Evolutionary conservation across 2,888 invertebrate genomes (phyloP), one percentile per base, ranked within the genome.

Genomic region (Selenia dentaria): DNA sequence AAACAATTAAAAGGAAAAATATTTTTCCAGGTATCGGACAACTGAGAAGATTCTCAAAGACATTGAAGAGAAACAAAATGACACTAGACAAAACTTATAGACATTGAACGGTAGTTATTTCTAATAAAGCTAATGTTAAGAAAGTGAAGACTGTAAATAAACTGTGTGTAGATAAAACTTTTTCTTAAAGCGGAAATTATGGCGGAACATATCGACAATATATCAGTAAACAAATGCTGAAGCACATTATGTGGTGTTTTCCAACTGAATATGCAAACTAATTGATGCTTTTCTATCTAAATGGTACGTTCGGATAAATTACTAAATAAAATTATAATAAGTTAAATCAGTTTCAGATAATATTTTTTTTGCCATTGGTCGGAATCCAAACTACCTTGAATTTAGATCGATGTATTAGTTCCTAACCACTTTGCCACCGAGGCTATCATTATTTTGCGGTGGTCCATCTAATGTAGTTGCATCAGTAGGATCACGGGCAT

Each of bases 161-260:
- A 66, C 62, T 75, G 66, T 79, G 79, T 72, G 65, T 69, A 73
- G 71, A 54, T 48, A 47, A 64, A 25, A 59, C 43, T 42, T 71
- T 69, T 72, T 74, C 67, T 62, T 69, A 62, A 78, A 70, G 74
- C 74, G 78, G 75, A 68, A 69, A 80, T 80, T 77, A 78, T 65
- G 65, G 80, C 77, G 89, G 88, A 89, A 83, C 86, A 87, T 83
- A 79, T 83, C 75, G 89, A 89, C 88, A 88, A 88, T 89, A 89
- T 84, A 47, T 43, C 37, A 57, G 57, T 44, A 57, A 55, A 59
- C 41, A 41, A 47, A 58, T 25, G 29, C 54, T 42, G 4, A 31
- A 27, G 10, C 16, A 42, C 13, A n/a, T 36, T 40, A 39, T 35
- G 45, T 6, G 16, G 8, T 8, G 34, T 44, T 52, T 54, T 38